phyloP scores from a whole-genome alignment of 1,140 invertebrate genomes.

The Chymomyza costata region DNA sequence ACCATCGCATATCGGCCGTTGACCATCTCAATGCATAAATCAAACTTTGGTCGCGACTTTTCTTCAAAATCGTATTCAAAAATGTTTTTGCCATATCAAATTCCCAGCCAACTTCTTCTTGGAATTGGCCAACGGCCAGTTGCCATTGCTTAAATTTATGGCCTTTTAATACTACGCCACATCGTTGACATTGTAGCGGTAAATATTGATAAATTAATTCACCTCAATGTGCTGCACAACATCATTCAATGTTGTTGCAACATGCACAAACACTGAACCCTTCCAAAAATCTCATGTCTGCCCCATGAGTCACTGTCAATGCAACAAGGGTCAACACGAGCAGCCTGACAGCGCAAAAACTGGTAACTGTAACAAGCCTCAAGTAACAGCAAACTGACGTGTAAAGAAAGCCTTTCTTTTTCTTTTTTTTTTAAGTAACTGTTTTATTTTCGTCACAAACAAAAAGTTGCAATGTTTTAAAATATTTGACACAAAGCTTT shows the following conservation, averaged over 20 bases:
- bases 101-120: slow-evolving; percentile 44
- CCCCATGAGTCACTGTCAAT: slow-evolving; percentile 23
- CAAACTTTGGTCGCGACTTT: slow-evolving; percentile 57
- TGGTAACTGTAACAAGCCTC: too few relatives aligned
- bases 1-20: slow-evolving; percentile 49
- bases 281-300: too few relatives aligned
- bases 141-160: slow-evolving; percentile 48
- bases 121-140: slow-evolving; percentile 34
- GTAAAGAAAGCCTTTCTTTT: too few relatives aligned
- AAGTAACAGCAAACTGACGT: slow-evolving; percentile 19
- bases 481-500: too few relatives aligned
- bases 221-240: slow-evolving; percentile 28
- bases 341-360: slow-evolving; percentile 27
- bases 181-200: slow-evolving; percentile 60
- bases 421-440: too few relatives aligned
- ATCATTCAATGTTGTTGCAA: background rate
- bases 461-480: too few relatives aligned
- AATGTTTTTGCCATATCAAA: slow-evolving; percentile 46
- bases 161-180: slow-evolving; percentile 55
- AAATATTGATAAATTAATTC: slow-evolving; percentile 67
- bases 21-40: slow-evolving; percentile 67
- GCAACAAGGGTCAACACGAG: too few relatives aligned
- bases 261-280: too few relatives aligned
- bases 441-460: too few relatives aligned
- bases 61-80: slow-evolving; percentile 36